Evolutionary conservation across 2,797 vertebrate genomes (phyloP), one percentile per base, ranked within the genome.

Genomic region (Enteromius radiatus): DNA sequence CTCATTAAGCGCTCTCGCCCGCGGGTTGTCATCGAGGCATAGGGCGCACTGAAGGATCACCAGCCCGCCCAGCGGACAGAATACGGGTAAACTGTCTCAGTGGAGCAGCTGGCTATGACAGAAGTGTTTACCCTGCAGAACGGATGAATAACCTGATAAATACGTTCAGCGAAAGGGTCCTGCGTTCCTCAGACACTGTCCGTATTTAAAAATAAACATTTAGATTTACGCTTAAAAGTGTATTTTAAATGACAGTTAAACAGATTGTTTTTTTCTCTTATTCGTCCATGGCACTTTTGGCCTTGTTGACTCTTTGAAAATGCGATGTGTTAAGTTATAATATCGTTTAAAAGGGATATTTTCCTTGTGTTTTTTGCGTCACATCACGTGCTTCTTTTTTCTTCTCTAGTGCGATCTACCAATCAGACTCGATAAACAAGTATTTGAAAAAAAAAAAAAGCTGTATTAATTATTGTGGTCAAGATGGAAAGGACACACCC

Each of bases 1-100:
- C 87, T 86, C 82, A 80, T 88, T 87, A 88, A 81, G 69, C 31
- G 14, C 79, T 70, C 76, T 59, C 76, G 61, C 79, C 79, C 64
- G 47, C 47, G 79, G 81, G 79, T 28, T 81, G 65, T 65, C 75
- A 76, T 43, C 77, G 28, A 79, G 77, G 47, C 82, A 80, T 17
- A 23, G 68, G 41, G 23, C 10, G 19, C 41, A 28, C 45, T 64
- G 67, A 64, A 63, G 59, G 76, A 64, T 76, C 80, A 82, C 33
- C 63, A 80, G 70, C 31, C 47, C 41, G 11, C 61, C 19, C 36
- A 43, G 78, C 49, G 19, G 52, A 80, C 78, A 80, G 65, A 47
- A 45, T 8, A 64, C 54, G 19, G 31, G 28, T 14, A 49, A 63
- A 64, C 56, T 47, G 12, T 41, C 65, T 59, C 52, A 70, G 19